phyloP scores from a whole-genome alignment of 2,888 invertebrate genomes.

The Standfussiana lucernea region DNA sequence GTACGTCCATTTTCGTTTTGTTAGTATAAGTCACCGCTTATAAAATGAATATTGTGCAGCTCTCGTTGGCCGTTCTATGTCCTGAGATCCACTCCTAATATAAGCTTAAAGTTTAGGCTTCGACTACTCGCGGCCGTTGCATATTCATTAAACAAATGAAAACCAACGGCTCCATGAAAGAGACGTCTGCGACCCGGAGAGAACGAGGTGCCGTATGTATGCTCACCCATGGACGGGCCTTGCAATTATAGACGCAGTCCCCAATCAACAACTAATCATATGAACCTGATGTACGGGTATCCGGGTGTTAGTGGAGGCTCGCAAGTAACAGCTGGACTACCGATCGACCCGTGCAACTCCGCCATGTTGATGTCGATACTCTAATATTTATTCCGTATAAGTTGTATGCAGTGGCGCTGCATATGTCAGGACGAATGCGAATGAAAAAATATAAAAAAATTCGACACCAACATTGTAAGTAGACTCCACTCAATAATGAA shows the following conservation, averaged over 20 bases:
- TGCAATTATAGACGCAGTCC: neutral
- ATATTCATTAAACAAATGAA: slow-evolving; percentile 1
- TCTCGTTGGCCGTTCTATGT: neutral
- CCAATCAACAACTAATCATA: neutral
- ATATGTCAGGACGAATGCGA: neutral
- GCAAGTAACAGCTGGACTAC: neutral
- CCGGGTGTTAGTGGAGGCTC: neutral
- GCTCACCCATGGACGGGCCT: neutral
- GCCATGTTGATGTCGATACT: neutral
- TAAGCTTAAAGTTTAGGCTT: neutral
- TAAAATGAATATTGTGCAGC: neutral
- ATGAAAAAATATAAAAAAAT: neutral
- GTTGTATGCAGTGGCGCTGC: too few relatives aligned
- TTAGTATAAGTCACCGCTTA: neutral
- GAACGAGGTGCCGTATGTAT: neutral
- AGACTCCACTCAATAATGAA: neutral
- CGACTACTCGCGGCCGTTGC: neutral
- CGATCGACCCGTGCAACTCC: too few relatives aligned
- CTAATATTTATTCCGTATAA: neutral
- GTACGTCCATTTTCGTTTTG: too few relatives aligned
- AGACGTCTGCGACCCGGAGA: neutral
- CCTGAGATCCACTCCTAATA: neutral
- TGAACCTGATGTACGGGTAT: neutral
- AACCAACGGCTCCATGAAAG: neutral
- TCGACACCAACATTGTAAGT: neutral